Base-by-base conservation (phyloP, 2,888 invertebrate genomes). In the Dasypolia templi region DNA sequence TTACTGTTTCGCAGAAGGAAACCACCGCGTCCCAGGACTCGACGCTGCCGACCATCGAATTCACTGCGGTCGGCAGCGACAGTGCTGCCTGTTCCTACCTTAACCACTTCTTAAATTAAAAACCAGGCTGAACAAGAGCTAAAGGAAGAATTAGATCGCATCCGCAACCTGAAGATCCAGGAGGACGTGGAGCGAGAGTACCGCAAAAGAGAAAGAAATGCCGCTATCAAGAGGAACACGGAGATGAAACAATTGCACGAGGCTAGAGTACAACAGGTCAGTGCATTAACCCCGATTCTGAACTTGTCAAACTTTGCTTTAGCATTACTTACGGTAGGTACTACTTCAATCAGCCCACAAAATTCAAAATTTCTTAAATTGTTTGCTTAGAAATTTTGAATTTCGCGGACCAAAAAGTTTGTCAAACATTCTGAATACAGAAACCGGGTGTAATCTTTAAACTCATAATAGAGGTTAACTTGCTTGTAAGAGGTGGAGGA, bases 161-260 rank as follows among this genome's bases (percentile, higher is more conserved):
- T 96, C 76, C 91, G 96, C 55, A 96, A 96, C 88, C 87, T 96
- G 73, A 96, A 96, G 92, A 96, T 96, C 49, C 95, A 95, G 72
- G 96, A 96, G 83, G 95, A 97, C 93, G 97, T 97, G 35, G 98
- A 98, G 89, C 94, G 97, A 19, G 97, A 97, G 85, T 98, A 97
- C 97, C 95, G 98, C 1, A 94, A 96, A 19, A 96, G 96, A 75
- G 98, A 98, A 91, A 95, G 97, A 46, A 97, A 97, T 72, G 97
- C 96, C 1, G 97, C 97, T 14, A 87, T 97, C 68, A 97, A 96
- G 87, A 95, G 96, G 79, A 95, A 96, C 83, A 94, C 95, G 69
- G 96, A 96, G 77, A 94, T 96, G 88, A 94, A 93, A 81, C 91
- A 93, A 46, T 89, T 97, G 75, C 96, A 96, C 74, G 93, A 95